Percentiles rank a stretch among this genome's conserved stretches.
These are phyloP conservation scores for Lateolabrax maculatus DNA, from an alignment of 2,797 vertebrate genomes.

Conservation along the genomic window DNA sequence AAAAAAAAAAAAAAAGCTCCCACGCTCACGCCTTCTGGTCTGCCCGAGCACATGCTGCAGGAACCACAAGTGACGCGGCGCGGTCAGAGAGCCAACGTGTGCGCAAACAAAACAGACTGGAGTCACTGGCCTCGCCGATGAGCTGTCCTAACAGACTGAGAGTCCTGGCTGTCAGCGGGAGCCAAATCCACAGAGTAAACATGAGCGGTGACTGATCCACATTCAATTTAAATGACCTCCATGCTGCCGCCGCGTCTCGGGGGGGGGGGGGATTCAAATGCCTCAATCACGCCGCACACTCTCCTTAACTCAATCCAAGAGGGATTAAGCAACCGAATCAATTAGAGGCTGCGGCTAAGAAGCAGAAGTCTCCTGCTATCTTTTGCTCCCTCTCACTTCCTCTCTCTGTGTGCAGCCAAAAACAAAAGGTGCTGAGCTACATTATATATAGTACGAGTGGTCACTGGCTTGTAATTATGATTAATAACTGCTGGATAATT, in stretches of 20 bases:
- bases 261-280: conserved; percentile 69
- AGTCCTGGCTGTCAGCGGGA: conserved; percentile 58
- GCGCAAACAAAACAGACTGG: conserved; percentile 56
- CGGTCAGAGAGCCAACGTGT: conserved; percentile 2
- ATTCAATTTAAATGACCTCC: conserved; percentile 81
- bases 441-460: conserved; percentile 53
- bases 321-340: conserved; percentile 85
- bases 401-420: conserved; percentile 47
- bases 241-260: conserved; percentile 47
- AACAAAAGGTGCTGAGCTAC: conserved; percentile 63
- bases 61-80: conserved; percentile 21
- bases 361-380: conserved; percentile 62
- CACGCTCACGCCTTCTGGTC: not conserved
- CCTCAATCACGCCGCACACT: conserved; percentile 69
- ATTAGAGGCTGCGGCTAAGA: conserved; percentile 78
- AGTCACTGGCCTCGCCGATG: conserved; percentile 62
- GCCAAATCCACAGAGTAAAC: conserved; percentile 77
- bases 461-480: conserved; percentile 54
- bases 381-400: conserved; percentile 47
- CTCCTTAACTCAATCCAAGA: conserved; percentile 75
- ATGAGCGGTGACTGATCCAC: conserved; percentile 68
- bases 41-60: conserved; percentile 2
- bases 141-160: conserved; percentile 66
- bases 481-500: conserved; percentile 52
- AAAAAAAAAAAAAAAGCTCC: no score